Evolutionary conservation across 2,888 invertebrate genomes (phyloP).

Genomic region (Phyto melanocephala): DNA sequence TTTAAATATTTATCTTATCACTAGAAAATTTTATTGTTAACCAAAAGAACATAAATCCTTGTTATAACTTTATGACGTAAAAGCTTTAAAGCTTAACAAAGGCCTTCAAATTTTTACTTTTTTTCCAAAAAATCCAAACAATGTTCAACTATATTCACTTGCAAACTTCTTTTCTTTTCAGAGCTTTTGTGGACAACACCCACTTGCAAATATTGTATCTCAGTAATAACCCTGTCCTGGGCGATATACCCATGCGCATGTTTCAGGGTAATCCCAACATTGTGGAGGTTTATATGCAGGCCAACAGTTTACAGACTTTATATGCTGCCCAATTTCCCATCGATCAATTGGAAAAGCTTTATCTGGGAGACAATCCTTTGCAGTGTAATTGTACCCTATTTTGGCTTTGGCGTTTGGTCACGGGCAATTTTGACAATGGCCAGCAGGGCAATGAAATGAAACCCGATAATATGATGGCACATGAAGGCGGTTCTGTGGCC

Average conservation of each 20-base stretch:
- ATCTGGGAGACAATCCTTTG: constrained; percentile 90
- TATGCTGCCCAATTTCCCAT: constrained; percentile 91
- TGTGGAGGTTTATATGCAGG: constrained; percentile 86
- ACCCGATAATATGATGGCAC: constrained; percentile 52
- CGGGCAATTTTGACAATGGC: constrained; percentile 76
- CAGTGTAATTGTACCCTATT: constrained; percentile 92
- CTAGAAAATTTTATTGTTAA: too few species aligned
- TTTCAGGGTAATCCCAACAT: constrained; percentile 91
- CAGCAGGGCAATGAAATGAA: constrained; percentile 47
- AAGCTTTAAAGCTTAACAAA: too few species aligned
- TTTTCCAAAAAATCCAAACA: neutral
- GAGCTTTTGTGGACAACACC: constrained; percentile 91
- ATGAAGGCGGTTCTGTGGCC: constrained; percentile 71
- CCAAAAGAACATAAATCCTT: too few species aligned
- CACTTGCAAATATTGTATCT: constrained; percentile 88
- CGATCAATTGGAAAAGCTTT: constrained; percentile 86
- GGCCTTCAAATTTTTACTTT: too few species aligned
- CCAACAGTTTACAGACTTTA: constrained; percentile 86
- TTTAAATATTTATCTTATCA: too few species aligned
- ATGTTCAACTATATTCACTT: neutral
- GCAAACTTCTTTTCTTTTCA: constrained; percentile 70
- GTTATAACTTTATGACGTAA: too few species aligned
- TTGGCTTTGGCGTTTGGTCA: constrained; percentile 89
- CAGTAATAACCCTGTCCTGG: constrained; percentile 87
- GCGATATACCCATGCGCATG: constrained; percentile 87